phyloP scores from a whole-genome alignment of 2,797 vertebrate species.

The Sternarchorhynchus goeldii region DNA sequence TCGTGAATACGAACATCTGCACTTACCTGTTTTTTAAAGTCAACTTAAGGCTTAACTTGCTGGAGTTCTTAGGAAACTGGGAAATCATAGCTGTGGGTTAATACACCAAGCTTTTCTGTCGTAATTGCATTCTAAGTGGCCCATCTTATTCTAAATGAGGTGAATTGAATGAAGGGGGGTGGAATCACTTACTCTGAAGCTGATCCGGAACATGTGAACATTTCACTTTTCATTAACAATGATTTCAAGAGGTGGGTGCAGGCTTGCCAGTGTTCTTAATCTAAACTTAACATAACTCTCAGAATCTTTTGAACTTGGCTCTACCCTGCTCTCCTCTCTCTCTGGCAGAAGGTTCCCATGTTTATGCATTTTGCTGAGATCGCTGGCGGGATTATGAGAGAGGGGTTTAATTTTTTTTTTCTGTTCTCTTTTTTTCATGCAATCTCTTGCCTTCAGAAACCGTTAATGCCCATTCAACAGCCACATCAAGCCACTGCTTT shows the following conservation, averaged over 20 bases:
- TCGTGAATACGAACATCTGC: background rate
- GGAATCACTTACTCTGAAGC: constrained; percentile 16
- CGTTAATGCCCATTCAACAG: constrained; percentile 94
- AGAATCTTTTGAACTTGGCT: constrained; percentile 22
- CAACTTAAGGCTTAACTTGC: background rate
- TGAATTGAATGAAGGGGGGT: background rate
- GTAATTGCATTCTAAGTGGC: constrained; percentile 30
- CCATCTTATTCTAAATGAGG: constrained; percentile 6
- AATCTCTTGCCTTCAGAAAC: constrained; percentile 96
- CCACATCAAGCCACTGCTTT: constrained; percentile 94
- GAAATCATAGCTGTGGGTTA: background rate
- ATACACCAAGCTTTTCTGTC: constrained; percentile 4
- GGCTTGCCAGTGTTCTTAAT: constrained; percentile 22
- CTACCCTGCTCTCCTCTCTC: constrained; percentile 59
- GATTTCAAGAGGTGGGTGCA: background rate
- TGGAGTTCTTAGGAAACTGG: background rate
- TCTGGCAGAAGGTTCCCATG: constrained; percentile 81
- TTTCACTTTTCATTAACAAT: constrained; percentile 26
- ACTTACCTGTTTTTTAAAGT: background rate
- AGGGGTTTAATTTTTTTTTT: constrained; percentile 84
- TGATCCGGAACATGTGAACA: constrained; percentile 27
- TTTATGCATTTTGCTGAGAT: constrained; percentile 88
- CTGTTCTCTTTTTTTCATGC: constrained; percentile 68
- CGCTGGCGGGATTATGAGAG: constrained; percentile 85
- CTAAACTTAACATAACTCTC: constrained; percentile 40